Base-by-base conservation (phyloP, 1,140 invertebrate species). In the Drosophila ananassae region DNA sequence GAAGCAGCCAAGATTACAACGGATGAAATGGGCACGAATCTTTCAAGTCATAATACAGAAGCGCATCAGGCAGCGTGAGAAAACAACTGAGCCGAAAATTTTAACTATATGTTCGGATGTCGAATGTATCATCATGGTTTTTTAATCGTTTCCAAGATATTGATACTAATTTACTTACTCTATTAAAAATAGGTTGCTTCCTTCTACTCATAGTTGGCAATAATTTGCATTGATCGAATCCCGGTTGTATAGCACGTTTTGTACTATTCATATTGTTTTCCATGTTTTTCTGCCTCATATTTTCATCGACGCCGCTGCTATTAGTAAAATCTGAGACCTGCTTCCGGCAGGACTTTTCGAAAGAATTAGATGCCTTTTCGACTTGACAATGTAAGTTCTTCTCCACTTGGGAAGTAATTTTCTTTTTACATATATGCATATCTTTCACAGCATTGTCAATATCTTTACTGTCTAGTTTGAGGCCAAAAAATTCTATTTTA, bases 201-300 rank as follows among this genome's bases (percentile, higher is more conserved):
- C 92, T 94, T 30, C 94, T 93, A 73, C 93, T 94, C 2, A 94
- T 81, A 72, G 94, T 92, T 7, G 95, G 94, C 8, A 96, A 89
- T 21, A 90, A 77, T 54, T 95, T 92, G 22, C 94, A 76, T 81
- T 94, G 93, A 79, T 96, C 96, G 80, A 96, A 94, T 24, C 94
- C 95, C 7, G 94, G 58, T n/a, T 73, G 30, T 6, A 63, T 93
- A 34, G 96, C 83, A 7, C 95, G 60, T 28, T 57, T 94, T 32
- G 95, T 95, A 58, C 95, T 96, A 68, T 94, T 89, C 92, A 96
- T 92, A 64, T 94, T 82, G 61, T 93, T 91, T 28, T 93, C 93
- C 54, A 95, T 81, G 92, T 95, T 93, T 71, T 57, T 41, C 46
- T 51, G 73, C 5, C 50, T 62, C 22, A 67, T 50, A 12, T 39